phyloP scores from a whole-genome alignment of 1,140 invertebrate species.

The Lasioglossum albipes region DNA sequence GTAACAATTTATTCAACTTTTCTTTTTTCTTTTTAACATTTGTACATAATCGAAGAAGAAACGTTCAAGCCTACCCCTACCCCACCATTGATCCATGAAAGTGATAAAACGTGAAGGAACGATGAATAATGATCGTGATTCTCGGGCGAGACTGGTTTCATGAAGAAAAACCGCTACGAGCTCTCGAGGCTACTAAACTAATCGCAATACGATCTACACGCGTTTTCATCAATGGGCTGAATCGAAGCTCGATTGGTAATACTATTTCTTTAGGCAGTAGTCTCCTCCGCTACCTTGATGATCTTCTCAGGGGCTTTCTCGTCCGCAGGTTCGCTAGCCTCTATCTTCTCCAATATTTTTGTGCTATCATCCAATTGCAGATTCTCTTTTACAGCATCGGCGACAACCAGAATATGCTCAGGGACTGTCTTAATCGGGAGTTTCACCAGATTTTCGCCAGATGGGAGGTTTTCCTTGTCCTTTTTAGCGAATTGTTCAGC shows the following conservation, averaged over 20 bases:
- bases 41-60: constrained; percentile 38
- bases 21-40: constrained; percentile 67
- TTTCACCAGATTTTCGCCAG: not conserved
- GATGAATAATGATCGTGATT: constrained; percentile 43
- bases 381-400: constrained; percentile 63
- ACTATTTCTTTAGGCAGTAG: constrained; percentile 3
- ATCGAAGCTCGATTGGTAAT: not conserved
- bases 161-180: constrained; percentile 67
- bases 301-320: constrained; percentile 21
- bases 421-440: constrained; percentile 9
- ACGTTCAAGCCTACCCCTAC: constrained; percentile 31
- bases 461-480: constrained; percentile 17
- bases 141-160: constrained; percentile 67
- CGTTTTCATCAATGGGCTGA: not conserved
- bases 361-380: constrained; percentile 18
- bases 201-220: not conserved
- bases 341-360: constrained; percentile 4
- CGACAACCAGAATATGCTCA: constrained; percentile 76
- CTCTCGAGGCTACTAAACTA: constrained; percentile 51
- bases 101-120: constrained; percentile 27
- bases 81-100: constrained; percentile 26
- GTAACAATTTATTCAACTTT: constrained; percentile 54
- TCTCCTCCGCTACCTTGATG: constrained; percentile 32
- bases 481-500: constrained; percentile 54
- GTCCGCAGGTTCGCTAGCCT: constrained; percentile 31